phyloP scores from a whole-genome alignment of 2,888 invertebrate genomes.

The Orthonychiurus folsomi region DNA sequence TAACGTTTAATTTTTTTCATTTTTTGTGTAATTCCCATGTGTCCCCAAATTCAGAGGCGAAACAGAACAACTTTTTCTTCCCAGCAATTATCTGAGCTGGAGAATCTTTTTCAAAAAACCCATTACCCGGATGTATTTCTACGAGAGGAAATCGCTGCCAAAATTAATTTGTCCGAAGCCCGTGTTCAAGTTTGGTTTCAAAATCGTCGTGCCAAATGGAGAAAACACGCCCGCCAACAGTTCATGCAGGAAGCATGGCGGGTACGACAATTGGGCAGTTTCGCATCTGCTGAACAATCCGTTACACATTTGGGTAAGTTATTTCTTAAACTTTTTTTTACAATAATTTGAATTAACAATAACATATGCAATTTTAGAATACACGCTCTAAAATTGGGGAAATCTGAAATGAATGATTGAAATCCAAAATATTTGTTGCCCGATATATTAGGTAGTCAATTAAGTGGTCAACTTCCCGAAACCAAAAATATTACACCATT shows the following conservation, averaged over 20 bases:
- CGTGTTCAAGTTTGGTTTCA: constrained; percentile 81
- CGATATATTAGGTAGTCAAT: too few relatives aligned
- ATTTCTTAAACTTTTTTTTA: too few relatives aligned
- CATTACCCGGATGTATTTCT: constrained; percentile 86
- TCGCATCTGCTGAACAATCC: too few relatives aligned
- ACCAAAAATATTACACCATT: too few relatives aligned
- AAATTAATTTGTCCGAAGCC: constrained; percentile 85
- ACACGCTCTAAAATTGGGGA: too few relatives aligned
- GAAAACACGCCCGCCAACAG: constrained; percentile 77
- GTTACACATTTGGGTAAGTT: too few relatives aligned
- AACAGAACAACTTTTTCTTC: constrained; percentile 91
- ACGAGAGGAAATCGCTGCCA: constrained; percentile 80
- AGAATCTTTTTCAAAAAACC: constrained; percentile 84
- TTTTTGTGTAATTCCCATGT: constrained; percentile 20
- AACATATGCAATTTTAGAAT: too few relatives aligned
- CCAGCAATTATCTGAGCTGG: constrained; percentile 82
- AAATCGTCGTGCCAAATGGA: constrained; percentile 82
- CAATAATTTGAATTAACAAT: too few relatives aligned
- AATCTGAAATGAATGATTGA: too few relatives aligned
- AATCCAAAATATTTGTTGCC: too few relatives aligned
- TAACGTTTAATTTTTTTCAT: too few relatives aligned
- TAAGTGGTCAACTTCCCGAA: too few relatives aligned
- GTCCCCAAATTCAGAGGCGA: constrained; percentile 56
- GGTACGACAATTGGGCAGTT: neutral
- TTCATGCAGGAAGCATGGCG: constrained; percentile 78